A percentile compares a stretch with the other conserved stretches of the same genome.
Conservation (phyloP, 2,113 vertebrate species). For the Mesocricetus auratus region DNA sequence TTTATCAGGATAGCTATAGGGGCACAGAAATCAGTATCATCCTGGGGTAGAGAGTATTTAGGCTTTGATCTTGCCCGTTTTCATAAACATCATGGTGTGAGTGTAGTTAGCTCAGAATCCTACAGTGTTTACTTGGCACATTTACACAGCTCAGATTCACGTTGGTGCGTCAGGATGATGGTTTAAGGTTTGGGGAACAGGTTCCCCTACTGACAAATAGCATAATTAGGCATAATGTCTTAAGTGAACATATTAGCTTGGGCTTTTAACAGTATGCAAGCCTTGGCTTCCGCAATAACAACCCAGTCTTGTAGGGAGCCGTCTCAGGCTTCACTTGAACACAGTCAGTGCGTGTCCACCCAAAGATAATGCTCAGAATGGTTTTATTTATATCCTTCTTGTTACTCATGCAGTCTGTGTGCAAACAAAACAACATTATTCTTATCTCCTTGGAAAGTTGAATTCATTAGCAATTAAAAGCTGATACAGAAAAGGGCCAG, state of each 20-base stretch:
- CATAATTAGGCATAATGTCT: conserved; percentile 73
- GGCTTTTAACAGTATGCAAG: conserved; percentile 65
- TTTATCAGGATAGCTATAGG: conserved; percentile 58
- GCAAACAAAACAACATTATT: conserved; percentile 83
- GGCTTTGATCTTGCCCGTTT: conserved; percentile 62
- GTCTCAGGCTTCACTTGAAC: conserved; percentile 54
- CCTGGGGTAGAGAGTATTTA: conserved; percentile 43
- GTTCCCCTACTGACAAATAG: conserved; percentile 74
- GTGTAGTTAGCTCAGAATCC: conserved; percentile 64
- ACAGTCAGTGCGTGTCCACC: conserved; percentile 55
- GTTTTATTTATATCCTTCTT: conserved; percentile 83
- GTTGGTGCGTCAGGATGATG: conserved; percentile 24
- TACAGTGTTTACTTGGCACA: conserved; percentile 56
- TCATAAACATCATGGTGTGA: conserved; percentile 66
- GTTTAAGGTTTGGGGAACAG: conserved; percentile 73
- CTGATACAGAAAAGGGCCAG: conserved; percentile 54
- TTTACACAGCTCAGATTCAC: conserved; percentile 63
- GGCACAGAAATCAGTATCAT: conserved; percentile 62
- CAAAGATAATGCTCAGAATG: conserved; percentile 68
- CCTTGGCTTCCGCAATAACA: conserved; percentile 48
- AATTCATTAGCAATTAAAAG: conserved; percentile 85
- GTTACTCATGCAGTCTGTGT: conserved; percentile 83
- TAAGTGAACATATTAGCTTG: conserved; percentile 57
- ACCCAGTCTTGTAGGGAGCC: conserved; percentile 50
- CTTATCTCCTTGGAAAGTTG: conserved; percentile 84